Evolutionary conservation across 2,797 vertebrate genomes (phyloP).

Genomic region (Euthynnus affinis): DNA sequence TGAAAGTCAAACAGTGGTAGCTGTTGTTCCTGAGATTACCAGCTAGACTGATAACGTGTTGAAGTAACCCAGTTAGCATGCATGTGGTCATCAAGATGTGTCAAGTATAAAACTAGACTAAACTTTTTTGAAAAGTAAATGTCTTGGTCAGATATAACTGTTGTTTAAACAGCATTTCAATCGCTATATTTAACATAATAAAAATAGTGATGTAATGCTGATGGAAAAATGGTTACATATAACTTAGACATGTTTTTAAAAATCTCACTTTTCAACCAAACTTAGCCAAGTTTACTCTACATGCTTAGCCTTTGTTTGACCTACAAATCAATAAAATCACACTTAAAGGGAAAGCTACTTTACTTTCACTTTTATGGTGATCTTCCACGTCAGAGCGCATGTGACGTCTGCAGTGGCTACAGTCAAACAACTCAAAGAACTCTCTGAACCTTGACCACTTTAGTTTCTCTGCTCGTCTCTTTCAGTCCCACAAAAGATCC

Average conservation of each 20-base stretch:
- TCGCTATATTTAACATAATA: no score
- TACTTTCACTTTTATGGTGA: background rate
- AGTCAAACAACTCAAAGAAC: conserved; percentile 9
- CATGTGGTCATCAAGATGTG: no score
- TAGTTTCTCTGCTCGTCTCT: conserved; percentile 10
- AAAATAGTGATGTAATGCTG: no score
- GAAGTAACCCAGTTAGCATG: background rate
- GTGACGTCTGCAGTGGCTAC: background rate
- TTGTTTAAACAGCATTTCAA: no score
- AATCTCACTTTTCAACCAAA: background rate
- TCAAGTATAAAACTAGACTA: no score
- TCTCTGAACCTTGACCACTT: conserved; percentile 40
- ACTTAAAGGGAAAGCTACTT: background rate
- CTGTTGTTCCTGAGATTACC: background rate
- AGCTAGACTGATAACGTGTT: background rate
- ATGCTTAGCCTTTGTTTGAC: background rate
- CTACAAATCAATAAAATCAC: background rate
- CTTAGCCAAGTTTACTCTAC: background rate
- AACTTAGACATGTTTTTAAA: no score
- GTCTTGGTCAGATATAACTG: no score
- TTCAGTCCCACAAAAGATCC: conserved; percentile 38
- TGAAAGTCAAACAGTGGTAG: background rate
- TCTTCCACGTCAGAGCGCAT: background rate
- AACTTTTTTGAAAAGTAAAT: no score
- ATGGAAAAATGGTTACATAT: no score